Base-by-base conservation (phyloP, 53 echinoderm and acorn worm genomes). In the Astropecten irregularis region DNA sequence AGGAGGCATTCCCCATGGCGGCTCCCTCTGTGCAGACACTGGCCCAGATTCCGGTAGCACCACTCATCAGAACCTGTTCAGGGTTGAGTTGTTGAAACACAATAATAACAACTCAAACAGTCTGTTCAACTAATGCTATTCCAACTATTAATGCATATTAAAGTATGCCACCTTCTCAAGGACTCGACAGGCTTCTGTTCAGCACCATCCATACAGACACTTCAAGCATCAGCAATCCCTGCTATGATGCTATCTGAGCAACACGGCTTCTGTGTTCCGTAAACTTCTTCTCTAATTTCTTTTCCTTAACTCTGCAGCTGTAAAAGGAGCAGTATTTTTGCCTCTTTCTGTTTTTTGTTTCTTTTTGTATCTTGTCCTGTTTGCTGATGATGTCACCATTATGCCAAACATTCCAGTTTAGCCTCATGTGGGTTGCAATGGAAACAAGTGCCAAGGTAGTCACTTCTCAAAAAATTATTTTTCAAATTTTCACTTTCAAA, bases 1-100 rank as follows among this genome's bases (percentile, higher is more conserved):
- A 33, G 26, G 63, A 33, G 26, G 82, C 64, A 33, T 66, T 57
- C 14, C 82, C 82, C 47, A 82, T 44, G 71, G 8, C 16, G 39
- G 77, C 77, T 11, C 59, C 56, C n/a, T 77, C 77, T 2, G n/a
- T 38, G 53, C 83, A 83, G 26, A 83, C 39, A 56, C 83, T 68
- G 1, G 69, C 83, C 83, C 83, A 83, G 18, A 83, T 70, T 4
- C 83, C 83, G 9, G 49, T 54, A 15, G 83, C 83, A 21, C 83
- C 83, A 16, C 37, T 28, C 59, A 77, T 77, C 3, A 77, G 77
- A 59, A 22, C 28, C 59, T 59, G 47, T 46, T 9, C 8, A 46
- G 14, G 14, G 14, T 46, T 14, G 14, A 46, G 14, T 9, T 46
- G 14, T 9, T 46, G 47, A 9, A 8, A 9, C 14, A 8, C 47